Evolutionary conservation across 2,888 invertebrate genomes (phyloP).

Genomic region (Steromphala cineraria): DNA sequence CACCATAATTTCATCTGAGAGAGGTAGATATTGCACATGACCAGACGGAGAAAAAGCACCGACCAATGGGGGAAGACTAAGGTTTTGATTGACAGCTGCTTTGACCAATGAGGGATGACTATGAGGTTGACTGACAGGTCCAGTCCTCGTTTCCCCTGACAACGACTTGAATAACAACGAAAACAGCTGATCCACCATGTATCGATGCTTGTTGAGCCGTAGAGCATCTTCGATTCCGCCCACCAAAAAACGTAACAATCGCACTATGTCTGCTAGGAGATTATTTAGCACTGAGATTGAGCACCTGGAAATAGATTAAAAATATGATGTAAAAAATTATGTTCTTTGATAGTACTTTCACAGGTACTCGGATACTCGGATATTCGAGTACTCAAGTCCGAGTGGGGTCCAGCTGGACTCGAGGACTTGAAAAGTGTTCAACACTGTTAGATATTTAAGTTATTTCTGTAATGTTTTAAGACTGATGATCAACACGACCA

Average conservation of each 20-base stretch:
- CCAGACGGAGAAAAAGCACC: conserved; percentile 27
- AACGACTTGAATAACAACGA: conserved; percentile 55
- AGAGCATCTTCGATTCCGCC: conserved; percentile 77
- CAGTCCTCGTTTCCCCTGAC: conserved; percentile 26
- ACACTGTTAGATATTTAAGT: too few species aligned
- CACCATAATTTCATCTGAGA: conserved; percentile 42
- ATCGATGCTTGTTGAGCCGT: conserved; percentile 76
- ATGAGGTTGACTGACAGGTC: conserved; percentile 37
- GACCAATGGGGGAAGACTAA: conserved; percentile 17
- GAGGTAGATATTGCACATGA: conserved; percentile 42
- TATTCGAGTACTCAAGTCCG: too few species aligned
- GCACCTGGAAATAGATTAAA: conserved; percentile 45
- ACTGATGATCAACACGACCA: too few species aligned
- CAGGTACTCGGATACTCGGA: too few species aligned
- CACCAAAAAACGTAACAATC: conserved; percentile 59
- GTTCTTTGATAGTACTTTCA: too few species aligned
- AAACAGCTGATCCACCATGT: conserved; percentile 82
- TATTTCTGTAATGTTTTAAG: too few species aligned
- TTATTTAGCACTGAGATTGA: conserved; percentile 46
- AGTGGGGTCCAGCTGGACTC: too few species aligned
- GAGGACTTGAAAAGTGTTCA: too few species aligned
- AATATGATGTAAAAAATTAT: not conserved
- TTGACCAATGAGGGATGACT: conserved; percentile 22
- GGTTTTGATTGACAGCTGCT: not conserved
- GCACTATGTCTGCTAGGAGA: conserved; percentile 53